Percentiles rank a stretch among this genome's conserved stretches.
These are phyloP conservation scores for Crenuchus spilurus DNA, from an alignment of 2,797 vertebrate genomes.

Conservation along the genomic window DNA sequence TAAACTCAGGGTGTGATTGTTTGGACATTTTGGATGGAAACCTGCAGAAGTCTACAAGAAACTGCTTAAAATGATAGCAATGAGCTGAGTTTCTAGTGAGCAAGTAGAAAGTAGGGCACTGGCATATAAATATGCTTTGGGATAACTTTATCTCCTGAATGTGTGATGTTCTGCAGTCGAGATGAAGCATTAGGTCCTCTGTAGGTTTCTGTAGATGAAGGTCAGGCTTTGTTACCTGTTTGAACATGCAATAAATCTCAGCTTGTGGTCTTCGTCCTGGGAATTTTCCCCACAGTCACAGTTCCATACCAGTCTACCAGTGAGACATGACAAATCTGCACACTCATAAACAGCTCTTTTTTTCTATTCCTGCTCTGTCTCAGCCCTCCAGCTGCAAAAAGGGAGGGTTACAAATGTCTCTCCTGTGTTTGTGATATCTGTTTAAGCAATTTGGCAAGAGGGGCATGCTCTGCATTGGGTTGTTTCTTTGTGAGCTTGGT, in stretches of 20 bases:
- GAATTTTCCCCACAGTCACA: conserved; percentile 4
- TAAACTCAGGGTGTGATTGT: too few species aligned
- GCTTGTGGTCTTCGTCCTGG: background rate
- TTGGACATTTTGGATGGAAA: too few species aligned
- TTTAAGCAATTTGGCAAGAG: background rate
- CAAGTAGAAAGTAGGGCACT: too few species aligned
- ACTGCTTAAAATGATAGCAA: too few species aligned
- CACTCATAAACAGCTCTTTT: conserved; percentile 4
- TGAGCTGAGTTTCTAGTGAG: too few species aligned
- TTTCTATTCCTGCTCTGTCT: conserved; percentile 14
- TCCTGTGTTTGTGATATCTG: too few species aligned
- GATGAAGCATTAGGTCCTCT: too few species aligned
- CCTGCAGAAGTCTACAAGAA: too few species aligned
- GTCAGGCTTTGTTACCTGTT: background rate
- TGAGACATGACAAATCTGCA: conserved; percentile 35
- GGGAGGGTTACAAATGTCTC: background rate
- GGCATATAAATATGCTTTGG: too few species aligned
- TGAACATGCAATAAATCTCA: background rate
- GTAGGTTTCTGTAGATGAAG: background rate
- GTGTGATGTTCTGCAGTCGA: background rate
- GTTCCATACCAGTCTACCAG: conserved; percentile 21
- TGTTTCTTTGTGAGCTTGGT: background rate
- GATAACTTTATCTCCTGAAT: background rate
- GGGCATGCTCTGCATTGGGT: background rate
- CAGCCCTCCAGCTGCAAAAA: background rate